phyloP scores from a whole-genome alignment of 2,113 vertebrate species.

The Lonchura striata region DNA sequence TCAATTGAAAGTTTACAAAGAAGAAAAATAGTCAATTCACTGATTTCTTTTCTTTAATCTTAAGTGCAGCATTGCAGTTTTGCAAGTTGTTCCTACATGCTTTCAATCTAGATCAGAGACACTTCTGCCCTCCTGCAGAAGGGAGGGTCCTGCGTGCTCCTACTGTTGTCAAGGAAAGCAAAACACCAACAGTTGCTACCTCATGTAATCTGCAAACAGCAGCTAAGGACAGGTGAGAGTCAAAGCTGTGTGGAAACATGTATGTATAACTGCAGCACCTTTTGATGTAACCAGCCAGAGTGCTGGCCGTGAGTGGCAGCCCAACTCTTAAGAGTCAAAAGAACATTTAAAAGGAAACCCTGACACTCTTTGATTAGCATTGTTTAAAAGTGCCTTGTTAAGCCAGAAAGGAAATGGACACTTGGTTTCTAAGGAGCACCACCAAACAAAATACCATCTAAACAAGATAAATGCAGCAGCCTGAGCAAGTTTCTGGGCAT shows the following conservation, averaged over 20 bases:
- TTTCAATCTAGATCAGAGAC: background rate
- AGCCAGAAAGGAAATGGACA: slow-evolving; percentile 76
- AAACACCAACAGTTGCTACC: background rate
- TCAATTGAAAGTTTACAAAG: background rate
- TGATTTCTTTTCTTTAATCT: background rate
- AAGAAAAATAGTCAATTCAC: background rate
- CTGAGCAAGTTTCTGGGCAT: background rate
- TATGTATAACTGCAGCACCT: background rate
- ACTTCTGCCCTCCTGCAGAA: background rate
- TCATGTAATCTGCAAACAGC: background rate
- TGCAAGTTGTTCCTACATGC: background rate
- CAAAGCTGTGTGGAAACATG: background rate
- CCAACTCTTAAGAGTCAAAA: slow-evolving; percentile 13
- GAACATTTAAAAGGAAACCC: slow-evolving; percentile 54
- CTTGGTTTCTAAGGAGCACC: slow-evolving; percentile 73
- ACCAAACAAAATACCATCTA: slow-evolving; percentile 75
- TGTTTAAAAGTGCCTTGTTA: slow-evolving; percentile 66
- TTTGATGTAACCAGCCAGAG: background rate
- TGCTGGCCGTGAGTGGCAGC: background rate
- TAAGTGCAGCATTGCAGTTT: background rate
- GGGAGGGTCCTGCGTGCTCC: accelerated
- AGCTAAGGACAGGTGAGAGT: background rate
- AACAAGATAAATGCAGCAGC: slow-evolving; percentile 40
- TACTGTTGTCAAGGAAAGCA: background rate
- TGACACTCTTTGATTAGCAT: slow-evolving; percentile 40